Conservation (phyloP, 2,888 invertebrate genomes). For the Atherix ibis region DNA sequence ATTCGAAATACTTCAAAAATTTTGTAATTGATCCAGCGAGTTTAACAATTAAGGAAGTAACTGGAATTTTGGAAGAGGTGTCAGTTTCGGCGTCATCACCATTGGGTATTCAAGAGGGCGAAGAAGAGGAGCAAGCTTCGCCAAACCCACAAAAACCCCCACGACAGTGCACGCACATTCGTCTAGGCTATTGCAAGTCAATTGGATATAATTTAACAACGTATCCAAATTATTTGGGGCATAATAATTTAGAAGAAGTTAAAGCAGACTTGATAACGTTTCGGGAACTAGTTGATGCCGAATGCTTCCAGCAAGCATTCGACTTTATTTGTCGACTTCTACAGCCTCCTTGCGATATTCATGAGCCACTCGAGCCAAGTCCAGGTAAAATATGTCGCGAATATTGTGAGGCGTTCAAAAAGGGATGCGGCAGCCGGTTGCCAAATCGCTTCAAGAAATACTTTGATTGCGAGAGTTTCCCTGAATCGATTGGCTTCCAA, state of each 20-base stretch:
- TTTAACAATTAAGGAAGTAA: constrained; percentile 43
- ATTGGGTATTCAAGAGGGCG: constrained; percentile 16
- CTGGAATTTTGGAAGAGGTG: constrained; percentile 28
- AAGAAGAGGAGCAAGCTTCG: constrained; percentile 27
- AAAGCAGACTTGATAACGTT: constrained; percentile 63
- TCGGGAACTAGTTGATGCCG: constrained; percentile 75
- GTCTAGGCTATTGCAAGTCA: constrained; percentile 51
- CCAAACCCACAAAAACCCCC: constrained; percentile 36
- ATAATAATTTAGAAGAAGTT: constrained; percentile 43
- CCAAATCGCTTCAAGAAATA: constrained; percentile 51
- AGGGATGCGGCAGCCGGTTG: constrained; percentile 63
- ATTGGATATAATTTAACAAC: constrained; percentile 65
- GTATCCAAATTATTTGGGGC: constrained; percentile 61
- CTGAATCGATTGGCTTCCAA: constrained; percentile 58
- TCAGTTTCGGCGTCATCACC: constrained; percentile 28
- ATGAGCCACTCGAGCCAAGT: constrained; percentile 39
- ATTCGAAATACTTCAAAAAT: constrained; percentile 44
- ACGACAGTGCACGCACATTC: constrained; percentile 50
- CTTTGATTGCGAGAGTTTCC: constrained; percentile 64
- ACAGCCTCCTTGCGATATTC: constrained; percentile 62
- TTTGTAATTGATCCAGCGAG: constrained; percentile 48
- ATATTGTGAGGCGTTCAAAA: constrained; percentile 72
- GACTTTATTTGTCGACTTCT: constrained; percentile 78
- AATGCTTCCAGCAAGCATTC: constrained; percentile 75
- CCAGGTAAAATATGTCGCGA: constrained; percentile 45